Conservation (phyloP, 2,888 invertebrate species). For the Patella depressa region DNA sequence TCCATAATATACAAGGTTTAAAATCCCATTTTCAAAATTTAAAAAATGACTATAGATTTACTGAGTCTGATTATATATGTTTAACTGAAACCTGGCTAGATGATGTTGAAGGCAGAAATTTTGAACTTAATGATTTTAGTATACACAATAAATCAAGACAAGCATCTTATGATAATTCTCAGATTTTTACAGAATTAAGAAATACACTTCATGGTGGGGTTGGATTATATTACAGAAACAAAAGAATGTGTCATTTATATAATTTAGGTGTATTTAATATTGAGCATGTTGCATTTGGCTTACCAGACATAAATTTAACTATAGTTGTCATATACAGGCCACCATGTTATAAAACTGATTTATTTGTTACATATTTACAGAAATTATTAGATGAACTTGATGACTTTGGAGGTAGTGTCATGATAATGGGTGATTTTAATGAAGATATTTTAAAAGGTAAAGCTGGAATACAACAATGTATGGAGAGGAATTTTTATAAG, state of each 20-base stretch:
- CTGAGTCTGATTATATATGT: not conserved
- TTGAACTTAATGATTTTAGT: constrained; percentile 17
- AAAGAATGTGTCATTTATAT: not conserved
- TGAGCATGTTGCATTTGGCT: constrained; percentile 22
- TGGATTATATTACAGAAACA: not conserved
- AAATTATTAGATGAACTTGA: constrained; percentile 6
- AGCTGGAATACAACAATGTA: too few species aligned
- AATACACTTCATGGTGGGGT: constrained; percentile 25
- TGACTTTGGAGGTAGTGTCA: not conserved
- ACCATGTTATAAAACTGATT: constrained; percentile 19
- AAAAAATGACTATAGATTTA: not conserved
- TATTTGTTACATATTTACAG: constrained; percentile 14
- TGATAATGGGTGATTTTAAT: not conserved
- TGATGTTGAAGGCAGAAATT: not conserved
- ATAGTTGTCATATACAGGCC: constrained; percentile 22
- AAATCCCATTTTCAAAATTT: not conserved
- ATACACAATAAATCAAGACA: constrained; percentile 21
- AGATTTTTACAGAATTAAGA: not conserved
- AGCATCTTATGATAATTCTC: constrained; percentile 6
- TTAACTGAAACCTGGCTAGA: constrained; percentile 31
- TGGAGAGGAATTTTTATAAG: too few species aligned
- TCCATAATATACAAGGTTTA: not conserved
- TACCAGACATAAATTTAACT: constrained; percentile 10
- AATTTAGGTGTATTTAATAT: not conserved
- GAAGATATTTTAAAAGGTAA: too few species aligned